phyloP scores from a whole-genome alignment of 2,113 vertebrate genomes.

The Lophochroa leadbeateri region DNA sequence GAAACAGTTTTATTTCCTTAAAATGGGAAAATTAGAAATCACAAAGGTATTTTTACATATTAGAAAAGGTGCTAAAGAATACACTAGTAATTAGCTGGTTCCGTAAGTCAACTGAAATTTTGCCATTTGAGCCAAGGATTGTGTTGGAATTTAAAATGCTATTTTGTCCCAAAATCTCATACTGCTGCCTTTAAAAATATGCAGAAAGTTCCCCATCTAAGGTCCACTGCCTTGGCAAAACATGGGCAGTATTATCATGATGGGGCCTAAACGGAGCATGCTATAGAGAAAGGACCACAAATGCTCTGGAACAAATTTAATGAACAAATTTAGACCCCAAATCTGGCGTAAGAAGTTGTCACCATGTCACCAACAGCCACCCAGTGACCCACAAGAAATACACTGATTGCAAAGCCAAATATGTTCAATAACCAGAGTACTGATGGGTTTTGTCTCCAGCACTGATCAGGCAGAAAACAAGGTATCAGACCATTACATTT shows the following conservation, averaged over 20 bases:
- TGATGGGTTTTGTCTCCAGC: not conserved
- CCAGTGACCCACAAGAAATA: not conserved
- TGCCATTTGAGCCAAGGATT: not conserved
- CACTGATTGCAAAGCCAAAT: not conserved
- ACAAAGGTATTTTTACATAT: not conserved
- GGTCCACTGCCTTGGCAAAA: not conserved
- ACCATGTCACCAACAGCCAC: not conserved
- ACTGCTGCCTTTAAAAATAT: not conserved
- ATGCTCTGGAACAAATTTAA: accelerated
- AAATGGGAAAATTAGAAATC: not conserved
- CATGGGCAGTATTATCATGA: accelerated
- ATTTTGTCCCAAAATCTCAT: not conserved
- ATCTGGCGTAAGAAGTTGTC: not conserved
- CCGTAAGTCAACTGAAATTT: not conserved
- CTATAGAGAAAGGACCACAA: not conserved
- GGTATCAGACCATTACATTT: not conserved
- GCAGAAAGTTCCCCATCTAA: not conserved
- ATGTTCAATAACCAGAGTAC: not conserved
- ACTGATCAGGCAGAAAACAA: not conserved
- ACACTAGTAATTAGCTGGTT: not conserved
- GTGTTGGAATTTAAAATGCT: not conserved
- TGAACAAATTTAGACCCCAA: not conserved
- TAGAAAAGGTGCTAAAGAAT: not conserved
- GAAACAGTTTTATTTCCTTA: not conserved
- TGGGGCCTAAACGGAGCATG: not conserved